phyloP scores from a whole-genome alignment of 2,797 vertebrate genomes.

The Gorsachius magnificus region DNA sequence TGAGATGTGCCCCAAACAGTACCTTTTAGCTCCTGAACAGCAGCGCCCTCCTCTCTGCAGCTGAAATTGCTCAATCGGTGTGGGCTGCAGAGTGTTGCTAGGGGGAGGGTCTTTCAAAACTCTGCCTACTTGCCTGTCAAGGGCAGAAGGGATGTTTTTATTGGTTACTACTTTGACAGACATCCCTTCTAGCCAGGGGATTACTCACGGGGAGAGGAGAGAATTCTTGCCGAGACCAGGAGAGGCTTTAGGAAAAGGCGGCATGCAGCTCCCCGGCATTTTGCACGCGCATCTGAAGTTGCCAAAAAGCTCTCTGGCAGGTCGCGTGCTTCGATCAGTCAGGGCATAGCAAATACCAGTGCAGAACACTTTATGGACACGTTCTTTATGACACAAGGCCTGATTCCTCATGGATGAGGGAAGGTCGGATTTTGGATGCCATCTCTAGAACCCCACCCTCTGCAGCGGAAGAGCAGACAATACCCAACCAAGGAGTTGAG shows the following conservation, averaged over 20 bases:
- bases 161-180: neutral
- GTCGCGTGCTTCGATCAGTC: neutral
- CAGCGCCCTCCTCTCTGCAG: constrained; percentile 74
- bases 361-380: neutral
- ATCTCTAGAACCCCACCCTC: neutral
- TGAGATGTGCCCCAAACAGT: neutral
- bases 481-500: neutral
- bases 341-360: neutral
- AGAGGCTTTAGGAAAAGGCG: neutral
- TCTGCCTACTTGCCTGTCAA: constrained; percentile 73
- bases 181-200: neutral
- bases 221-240: neutral
- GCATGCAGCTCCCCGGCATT: neutral
- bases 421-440: neutral
- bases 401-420: neutral
- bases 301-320: neutral
- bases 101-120: constrained; percentile 71
- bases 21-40: constrained; percentile 73
- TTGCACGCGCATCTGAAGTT: accelerated
- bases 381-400: neutral
- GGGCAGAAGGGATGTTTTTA: constrained; percentile 17
- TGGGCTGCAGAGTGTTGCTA: constrained; percentile 63
- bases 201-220: neutral
- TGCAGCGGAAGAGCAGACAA: neutral
- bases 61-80: constrained; percentile 70